Evolutionary conservation across 2,113 vertebrate species (phyloP).

Genomic region (Dryoscopus gambensis): DNA sequence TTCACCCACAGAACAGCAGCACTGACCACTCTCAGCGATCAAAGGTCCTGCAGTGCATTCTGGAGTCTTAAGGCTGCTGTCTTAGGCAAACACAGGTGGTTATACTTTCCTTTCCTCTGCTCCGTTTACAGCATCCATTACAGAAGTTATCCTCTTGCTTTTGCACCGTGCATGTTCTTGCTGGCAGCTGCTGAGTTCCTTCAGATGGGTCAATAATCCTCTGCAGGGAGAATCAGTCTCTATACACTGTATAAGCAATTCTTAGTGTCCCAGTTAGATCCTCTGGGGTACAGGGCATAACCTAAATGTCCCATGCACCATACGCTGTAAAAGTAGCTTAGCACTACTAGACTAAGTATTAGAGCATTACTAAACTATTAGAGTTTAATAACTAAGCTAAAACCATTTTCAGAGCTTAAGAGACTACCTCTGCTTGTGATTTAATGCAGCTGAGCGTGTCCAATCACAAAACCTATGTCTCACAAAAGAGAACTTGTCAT

Average conservation of each 20-base stretch:
- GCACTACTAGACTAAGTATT: no score
- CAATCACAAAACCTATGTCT: slow-evolving; percentile 29
- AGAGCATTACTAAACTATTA: no score
- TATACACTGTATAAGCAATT: background rate
- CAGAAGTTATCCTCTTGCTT: background rate
- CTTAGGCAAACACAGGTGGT: background rate
- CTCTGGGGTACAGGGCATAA: background rate
- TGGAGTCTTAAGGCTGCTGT: background rate
- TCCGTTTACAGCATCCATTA: background rate
- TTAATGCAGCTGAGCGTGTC: background rate
- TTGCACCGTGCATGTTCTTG: rapidly evolving
- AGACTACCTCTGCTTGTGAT: background rate
- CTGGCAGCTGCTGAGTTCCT: background rate
- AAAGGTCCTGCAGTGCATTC: background rate
- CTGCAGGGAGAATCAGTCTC: background rate
- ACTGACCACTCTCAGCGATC: no score
- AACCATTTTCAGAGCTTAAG: background rate
- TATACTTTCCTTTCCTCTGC: background rate
- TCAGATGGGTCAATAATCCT: background rate
- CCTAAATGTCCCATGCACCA: background rate
- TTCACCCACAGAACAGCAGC: background rate
- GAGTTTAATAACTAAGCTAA: background rate
- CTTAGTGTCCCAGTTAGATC: background rate
- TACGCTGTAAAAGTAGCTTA: background rate
- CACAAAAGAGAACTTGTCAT: slow-evolving; percentile 1